phyloP scores from a whole-genome alignment of 23 tunicate species.

The Ascidia mentula region DNA sequence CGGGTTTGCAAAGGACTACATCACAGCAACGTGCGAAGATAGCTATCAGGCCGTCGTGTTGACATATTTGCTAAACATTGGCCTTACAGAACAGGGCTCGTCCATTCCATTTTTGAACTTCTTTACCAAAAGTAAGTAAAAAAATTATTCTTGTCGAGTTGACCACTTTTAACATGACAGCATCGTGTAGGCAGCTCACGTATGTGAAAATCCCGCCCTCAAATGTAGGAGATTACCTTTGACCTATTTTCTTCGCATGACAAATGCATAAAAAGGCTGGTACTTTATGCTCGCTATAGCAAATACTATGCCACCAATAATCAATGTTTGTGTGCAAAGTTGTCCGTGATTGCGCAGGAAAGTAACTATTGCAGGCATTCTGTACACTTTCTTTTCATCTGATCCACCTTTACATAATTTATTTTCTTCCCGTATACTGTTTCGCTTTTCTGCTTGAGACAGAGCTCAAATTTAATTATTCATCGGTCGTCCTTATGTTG shows the following conservation, averaged over 20 bases:
- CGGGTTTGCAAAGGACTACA: neutral
- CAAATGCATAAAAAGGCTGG: too few relatives aligned
- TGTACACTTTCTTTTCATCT: too few relatives aligned
- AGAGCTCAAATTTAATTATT: neutral
- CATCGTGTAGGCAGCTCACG: neutral
- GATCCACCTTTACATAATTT: conserved; percentile 9
- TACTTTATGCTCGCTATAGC: too few relatives aligned
- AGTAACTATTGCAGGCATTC: too few relatives aligned
- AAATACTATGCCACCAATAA: too few relatives aligned
- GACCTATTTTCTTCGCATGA: too few relatives aligned
- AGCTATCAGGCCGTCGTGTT: neutral
- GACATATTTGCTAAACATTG: conserved; percentile 8
- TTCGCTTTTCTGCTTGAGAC: conserved; percentile 1
- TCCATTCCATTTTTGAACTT: neutral
- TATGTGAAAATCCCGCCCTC: neutral
- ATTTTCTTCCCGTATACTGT: neutral
- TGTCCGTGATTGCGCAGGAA: too few relatives aligned
- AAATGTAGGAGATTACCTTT: too few relatives aligned
- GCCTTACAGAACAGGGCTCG: neutral
- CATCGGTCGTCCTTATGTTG: conserved; percentile 1
- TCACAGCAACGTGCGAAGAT: neutral
- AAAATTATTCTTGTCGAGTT: neutral
- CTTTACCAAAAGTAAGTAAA: neutral
- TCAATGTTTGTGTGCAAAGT: too few relatives aligned
- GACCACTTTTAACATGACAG: neutral